Evolutionary conservation across 2,797 vertebrate genomes (phyloP).

Genomic region (Xenopus petersii): DNA sequence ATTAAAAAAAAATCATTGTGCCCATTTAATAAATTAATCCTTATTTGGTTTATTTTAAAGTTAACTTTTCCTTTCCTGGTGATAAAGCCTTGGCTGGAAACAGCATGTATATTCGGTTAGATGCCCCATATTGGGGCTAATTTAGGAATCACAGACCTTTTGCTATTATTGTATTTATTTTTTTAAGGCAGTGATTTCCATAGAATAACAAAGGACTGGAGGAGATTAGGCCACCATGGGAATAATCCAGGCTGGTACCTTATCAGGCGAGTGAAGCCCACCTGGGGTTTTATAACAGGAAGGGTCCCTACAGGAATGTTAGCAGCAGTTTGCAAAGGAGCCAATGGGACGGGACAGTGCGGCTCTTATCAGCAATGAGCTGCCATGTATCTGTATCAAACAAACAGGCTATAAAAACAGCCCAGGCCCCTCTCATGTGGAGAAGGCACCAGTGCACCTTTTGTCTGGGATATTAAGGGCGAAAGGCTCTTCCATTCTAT

Average conservation of each 20-base stretch:
- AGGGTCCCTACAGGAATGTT: constrained; percentile 9
- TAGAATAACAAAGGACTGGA: neutral
- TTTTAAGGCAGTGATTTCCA: too few relatives aligned
- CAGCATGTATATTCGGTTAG: too few relatives aligned
- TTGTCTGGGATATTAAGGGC: constrained; percentile 13
- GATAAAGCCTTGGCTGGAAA: too few relatives aligned
- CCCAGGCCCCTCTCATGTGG: neutral
- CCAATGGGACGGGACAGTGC: constrained; percentile 36
- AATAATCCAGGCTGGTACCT: constrained; percentile 5
- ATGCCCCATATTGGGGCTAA: too few relatives aligned
- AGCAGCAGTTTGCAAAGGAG: constrained; percentile 16
- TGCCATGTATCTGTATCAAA: neutral
- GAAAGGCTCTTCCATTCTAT: constrained; percentile 1
- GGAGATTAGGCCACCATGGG: neutral
- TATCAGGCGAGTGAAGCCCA: constrained; percentile 20
- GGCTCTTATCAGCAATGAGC: neutral
- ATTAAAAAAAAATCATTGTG: too few relatives aligned
- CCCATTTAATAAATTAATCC: too few relatives aligned
- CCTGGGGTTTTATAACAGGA: constrained; percentile 41
- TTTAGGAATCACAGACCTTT: too few relatives aligned
- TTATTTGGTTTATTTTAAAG: too few relatives aligned
- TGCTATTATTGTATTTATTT: too few relatives aligned
- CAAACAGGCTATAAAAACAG: neutral
- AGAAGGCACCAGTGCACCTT: constrained; percentile 10
- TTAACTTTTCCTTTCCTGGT: too few relatives aligned